Conservation (phyloP, 1,140 invertebrate species). For the honey bee (Apis mellifera) region Amel_HAv3.1 CM009931.2:5449001-5449500, state of each 20-base stretch:
- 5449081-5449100: background rate
- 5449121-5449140: constrained; percentile 15
- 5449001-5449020: background rate
- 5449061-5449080: constrained; percentile 43
- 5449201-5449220: background rate
- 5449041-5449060: background rate
- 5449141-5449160: background rate
- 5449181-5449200: background rate
- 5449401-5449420: background rate
- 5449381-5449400: background rate
- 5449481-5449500: background rate
- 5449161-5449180: background rate
- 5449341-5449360: background rate
- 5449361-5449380: background rate
- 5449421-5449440: background rate
- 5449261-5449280: background rate
- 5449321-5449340: background rate
- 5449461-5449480: background rate
- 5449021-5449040: background rate
- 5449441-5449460: background rate
- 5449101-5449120: background rate
- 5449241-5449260: background rate
- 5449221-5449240: background rate
- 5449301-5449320: background rate
- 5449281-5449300: background rate